phyloP scores from a whole-genome alignment of 2,888 invertebrate genomes.

The Prosapia bicincta region DNA sequence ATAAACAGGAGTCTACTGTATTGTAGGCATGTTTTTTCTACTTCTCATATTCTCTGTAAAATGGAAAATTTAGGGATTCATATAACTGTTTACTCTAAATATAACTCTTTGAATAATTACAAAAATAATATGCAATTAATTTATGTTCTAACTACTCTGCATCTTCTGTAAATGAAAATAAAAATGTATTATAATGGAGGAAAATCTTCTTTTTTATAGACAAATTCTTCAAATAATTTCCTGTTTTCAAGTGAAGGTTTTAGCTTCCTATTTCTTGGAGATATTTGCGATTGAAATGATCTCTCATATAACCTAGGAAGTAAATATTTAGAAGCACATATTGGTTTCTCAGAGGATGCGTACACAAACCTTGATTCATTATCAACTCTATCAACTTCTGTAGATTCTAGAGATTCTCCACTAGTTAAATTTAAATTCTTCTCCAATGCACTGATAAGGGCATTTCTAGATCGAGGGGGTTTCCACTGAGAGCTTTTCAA shows the following conservation, averaged over 20 bases:
- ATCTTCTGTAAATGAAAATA: too few relatives aligned
- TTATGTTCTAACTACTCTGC: too few relatives aligned
- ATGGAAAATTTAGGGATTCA: too few relatives aligned
- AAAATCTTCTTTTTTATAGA: not conserved
- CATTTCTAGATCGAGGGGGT: not conserved
- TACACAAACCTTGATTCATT: not conserved
- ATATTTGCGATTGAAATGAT: not conserved
- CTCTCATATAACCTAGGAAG: not conserved
- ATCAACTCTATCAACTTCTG: not conserved
- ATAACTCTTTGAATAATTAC: too few relatives aligned
- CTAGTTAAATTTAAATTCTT: not conserved
- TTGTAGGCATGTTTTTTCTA: too few relatives aligned
- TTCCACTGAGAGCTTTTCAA: not conserved
- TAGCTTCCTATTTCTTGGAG: not conserved
- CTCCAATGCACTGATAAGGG: not conserved
- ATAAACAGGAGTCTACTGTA: too few relatives aligned
- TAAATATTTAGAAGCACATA: not conserved
- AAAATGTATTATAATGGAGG: not conserved
- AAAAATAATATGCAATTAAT: too few relatives aligned
- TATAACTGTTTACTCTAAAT: too few relatives aligned
- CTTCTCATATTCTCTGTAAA: too few relatives aligned
- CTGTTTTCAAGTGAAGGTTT: not conserved
- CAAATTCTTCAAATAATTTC: not conserved
- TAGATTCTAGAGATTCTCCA: not conserved
- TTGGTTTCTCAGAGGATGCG: not conserved